Evolutionary conservation across 2,113 vertebrate species (phyloP).

Genomic region (Anguilla japonica): DNA sequence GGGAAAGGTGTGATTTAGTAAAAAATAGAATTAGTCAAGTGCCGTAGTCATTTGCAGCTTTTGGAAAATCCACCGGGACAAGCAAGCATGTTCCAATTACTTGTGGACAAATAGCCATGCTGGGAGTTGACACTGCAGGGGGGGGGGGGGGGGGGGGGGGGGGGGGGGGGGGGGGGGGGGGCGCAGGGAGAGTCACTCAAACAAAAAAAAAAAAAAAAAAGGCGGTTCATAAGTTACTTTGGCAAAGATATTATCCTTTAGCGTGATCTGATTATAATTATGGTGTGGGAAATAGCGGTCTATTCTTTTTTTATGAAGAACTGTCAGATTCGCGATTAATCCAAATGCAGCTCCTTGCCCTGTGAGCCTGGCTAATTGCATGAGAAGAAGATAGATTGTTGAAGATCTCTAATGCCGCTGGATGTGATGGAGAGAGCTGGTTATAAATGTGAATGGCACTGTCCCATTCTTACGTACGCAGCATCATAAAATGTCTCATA

Average conservation of each 20-base stretch:
- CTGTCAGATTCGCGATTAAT: slow-evolving; percentile 21
- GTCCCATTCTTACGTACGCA: neutral
- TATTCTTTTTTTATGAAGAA: slow-evolving; percentile 25
- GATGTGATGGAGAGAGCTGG: neutral
- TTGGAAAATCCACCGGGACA: slow-evolving; percentile 19
- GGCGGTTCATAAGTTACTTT: slow-evolving; percentile 15
- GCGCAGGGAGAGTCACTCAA: neutral
- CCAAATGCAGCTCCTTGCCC: neutral
- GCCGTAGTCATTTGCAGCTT: slow-evolving; percentile 19
- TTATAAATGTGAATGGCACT: neutral
- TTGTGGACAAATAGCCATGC: slow-evolving; percentile 32
- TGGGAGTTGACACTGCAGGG: neutral
- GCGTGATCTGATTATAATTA: slow-evolving; percentile 24
- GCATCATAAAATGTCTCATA: too few species aligned
- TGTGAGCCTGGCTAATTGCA: slow-evolving; percentile 12
- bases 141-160: too few species aligned
- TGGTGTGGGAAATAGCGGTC: neutral
- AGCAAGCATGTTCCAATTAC: slow-evolving; percentile 11
- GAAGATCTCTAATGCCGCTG: neutral
- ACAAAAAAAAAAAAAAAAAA: neutral
- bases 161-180: neutral
- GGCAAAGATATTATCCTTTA: slow-evolving; percentile 13
- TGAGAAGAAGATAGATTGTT: neutral
- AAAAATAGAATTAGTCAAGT: slow-evolving; percentile 17
- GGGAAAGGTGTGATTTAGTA: neutral